Conservation (phyloP, 2,113 vertebrate species). For the Litocranius walleri region DNA sequence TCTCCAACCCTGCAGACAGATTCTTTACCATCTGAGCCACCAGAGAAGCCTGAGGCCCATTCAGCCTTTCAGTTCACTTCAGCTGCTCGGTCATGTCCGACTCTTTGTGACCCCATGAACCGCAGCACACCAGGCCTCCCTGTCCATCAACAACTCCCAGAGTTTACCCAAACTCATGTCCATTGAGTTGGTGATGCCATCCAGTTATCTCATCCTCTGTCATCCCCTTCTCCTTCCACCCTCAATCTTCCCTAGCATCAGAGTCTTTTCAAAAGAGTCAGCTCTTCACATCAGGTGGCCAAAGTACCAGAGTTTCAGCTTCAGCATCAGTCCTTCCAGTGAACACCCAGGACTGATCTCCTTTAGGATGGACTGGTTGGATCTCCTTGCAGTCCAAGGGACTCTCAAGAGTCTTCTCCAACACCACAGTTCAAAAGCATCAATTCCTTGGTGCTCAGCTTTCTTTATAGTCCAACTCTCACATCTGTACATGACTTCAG, state of each 20-base stretch:
- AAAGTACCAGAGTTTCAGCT: not conserved
- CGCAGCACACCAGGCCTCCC: not conserved
- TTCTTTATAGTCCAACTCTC: not conserved
- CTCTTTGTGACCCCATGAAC: not conserved
- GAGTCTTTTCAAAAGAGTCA: not conserved
- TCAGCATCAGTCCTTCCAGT: not conserved
- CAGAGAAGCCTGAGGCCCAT: not conserved
- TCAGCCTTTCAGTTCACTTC: not conserved
- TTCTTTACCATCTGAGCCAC: not conserved
- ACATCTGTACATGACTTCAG: not conserved
- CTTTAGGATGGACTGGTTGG: not conserved
- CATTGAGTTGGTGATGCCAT: not conserved
- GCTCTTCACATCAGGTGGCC: not conserved
- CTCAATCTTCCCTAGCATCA: not conserved
- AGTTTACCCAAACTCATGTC: not conserved
- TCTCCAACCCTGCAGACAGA: not conserved
- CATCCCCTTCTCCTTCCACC: not conserved
- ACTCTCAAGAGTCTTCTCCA: not conserved
- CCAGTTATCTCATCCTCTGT: not conserved
- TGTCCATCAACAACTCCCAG: not conserved
- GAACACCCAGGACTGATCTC: not conserved
- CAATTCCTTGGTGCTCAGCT: not conserved
- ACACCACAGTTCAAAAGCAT: not conserved
- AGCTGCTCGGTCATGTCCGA: rapidly evolving
- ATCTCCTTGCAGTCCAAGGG: not conserved